phyloP scores from a whole-genome alignment of 2,797 vertebrate genomes.

The Hemitrygon akajei region DNA sequence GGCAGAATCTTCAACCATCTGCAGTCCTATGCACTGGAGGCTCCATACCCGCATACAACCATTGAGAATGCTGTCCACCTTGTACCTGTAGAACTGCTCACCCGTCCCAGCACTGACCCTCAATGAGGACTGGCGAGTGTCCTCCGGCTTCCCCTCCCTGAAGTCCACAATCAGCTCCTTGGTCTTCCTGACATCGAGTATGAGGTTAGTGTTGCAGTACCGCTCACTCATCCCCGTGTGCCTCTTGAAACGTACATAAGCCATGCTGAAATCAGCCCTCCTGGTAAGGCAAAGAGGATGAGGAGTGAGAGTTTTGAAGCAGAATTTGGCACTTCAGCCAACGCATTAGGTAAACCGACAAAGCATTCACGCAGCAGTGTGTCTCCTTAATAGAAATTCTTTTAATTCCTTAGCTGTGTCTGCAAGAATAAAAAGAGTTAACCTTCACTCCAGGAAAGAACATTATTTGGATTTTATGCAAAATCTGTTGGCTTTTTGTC shows the following conservation, averaged over 20 bases:
- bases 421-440: not conserved
- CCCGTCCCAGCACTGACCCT: too few relatives aligned
- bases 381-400: not conserved
- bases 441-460: not conserved
- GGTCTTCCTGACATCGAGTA: too few relatives aligned
- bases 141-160: too few relatives aligned
- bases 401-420: not conserved
- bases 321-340: not conserved
- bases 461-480: not conserved
- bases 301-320: not conserved
- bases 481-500: not conserved
- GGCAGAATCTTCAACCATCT: too few relatives aligned
- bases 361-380: not conserved
- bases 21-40: too few relatives aligned
- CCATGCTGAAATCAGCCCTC: not conserved
- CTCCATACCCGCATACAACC: too few relatives aligned
- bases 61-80: too few relatives aligned
- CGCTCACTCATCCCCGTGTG: too few relatives aligned
- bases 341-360: not conserved
- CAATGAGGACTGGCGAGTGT: too few relatives aligned
- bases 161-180: too few relatives aligned
- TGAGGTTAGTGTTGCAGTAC: too few relatives aligned
- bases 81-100: too few relatives aligned
- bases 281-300: not conserved
- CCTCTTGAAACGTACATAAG: not conserved